Base-by-base conservation (phyloP, 2,113 vertebrate genomes). In the Hemiscyllium ocellatum region DNA sequence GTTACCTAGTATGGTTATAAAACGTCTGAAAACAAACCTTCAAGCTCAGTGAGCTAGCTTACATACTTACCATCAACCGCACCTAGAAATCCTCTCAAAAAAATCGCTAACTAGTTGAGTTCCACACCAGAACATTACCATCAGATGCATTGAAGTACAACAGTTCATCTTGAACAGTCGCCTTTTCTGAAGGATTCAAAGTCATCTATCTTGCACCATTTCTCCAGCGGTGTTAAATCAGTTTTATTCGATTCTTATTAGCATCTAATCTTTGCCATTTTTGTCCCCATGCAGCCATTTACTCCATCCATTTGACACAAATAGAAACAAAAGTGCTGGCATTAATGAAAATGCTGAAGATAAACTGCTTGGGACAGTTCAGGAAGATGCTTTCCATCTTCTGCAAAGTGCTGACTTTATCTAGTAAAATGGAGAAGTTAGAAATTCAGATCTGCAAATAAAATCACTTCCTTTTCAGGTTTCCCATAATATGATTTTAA, bases 371-470 rank as follows among this genome's bases (percentile, higher is more conserved):
- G 66, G 33, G 19, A 68, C 5, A 93, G 65, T 66, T 93, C 29
- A 90, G 61, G 24, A 24, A 89, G 29, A 90, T 29, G 15, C 37
- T 83, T 83, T 47, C 4, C 37, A 42, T 83, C 80, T 37, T 19
- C 0, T 37, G n/a, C 33, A 66, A 37, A 91, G 61, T 17, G 3
- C 13, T 66, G 29, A 68, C 20, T 0, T 93, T 33, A 93, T 93
- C n/a, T 37, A 93, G 17, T n/a, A 93, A 93, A 93, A 93, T 93
- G 89, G 66, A 61, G 89, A 93, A 93, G n/a, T 66, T 4, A 2
- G 89, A 37, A 93, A 93, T 68, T n/a, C 33, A 68, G 15, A 93
- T 66, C 33, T 65, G 37, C 89, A 93, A 22, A 33, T 65, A 61
- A 93, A 37, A 37, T 24, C 1, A 22, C 29, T 93, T 66, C 52